These are phyloP conservation scores for Eleginops maclovinus DNA, from an alignment of 2,113 vertebrate species.

Conservation along the genomic window DNA sequence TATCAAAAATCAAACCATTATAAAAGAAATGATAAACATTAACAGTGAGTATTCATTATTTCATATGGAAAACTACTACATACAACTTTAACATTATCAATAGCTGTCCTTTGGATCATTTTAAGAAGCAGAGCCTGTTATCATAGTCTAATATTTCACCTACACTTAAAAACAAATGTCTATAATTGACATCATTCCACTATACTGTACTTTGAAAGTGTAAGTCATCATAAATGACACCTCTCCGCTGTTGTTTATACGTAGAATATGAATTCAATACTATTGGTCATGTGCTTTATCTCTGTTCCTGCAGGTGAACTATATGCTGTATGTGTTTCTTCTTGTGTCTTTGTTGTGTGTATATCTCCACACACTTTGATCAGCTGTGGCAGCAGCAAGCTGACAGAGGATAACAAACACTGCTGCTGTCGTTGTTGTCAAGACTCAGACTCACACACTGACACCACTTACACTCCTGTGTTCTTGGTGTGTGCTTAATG, in stretches of 20 bases:
- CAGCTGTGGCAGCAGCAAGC: conserved; percentile 7
- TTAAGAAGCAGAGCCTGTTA: background rate
- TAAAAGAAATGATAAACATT: no score
- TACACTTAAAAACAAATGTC: no score
- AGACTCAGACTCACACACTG: no score
- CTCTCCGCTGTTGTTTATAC: background rate
- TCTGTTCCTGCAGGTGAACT: background rate
- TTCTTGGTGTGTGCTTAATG: no score
- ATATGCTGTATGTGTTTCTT: background rate
- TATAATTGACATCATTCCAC: no score
- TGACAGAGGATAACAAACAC: conserved; percentile 10
- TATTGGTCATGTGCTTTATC: background rate
- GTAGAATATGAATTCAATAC: background rate
- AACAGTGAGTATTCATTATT: no score
- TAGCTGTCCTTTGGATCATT: background rate
- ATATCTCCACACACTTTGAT: conserved; percentile 11
- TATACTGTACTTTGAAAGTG: no score
- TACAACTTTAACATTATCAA: background rate
- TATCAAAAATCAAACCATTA: no score
- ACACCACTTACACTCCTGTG: no score
- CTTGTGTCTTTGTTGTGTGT: background rate
- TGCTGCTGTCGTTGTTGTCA: conserved; percentile 1
- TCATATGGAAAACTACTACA: no score
- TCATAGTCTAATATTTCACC: background rate
- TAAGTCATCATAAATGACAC: no score